These are phyloP conservation scores for Lordiphosa collinella DNA, from an alignment of 1,140 invertebrate genomes.

Conservation along the genomic window DNA sequence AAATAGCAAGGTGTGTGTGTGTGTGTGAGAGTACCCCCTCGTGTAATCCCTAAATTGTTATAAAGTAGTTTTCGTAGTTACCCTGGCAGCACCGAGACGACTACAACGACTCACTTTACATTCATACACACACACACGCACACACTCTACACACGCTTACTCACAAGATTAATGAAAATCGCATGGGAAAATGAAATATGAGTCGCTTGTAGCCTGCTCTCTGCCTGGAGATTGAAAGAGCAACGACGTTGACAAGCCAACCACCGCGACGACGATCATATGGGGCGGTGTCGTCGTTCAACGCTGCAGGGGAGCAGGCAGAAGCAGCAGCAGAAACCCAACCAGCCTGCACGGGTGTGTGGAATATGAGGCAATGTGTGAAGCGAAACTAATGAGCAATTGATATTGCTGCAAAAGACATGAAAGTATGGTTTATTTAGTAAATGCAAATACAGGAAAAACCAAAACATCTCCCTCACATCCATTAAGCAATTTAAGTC, in stretches of 20 bases:
- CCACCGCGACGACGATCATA: conserved; percentile 36
- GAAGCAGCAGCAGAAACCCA: not conserved
- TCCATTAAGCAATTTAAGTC: too few species aligned
- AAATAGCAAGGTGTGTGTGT: conserved; percentile 39
- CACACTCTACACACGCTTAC: conserved; percentile 8
- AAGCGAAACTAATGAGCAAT: conserved; percentile 45
- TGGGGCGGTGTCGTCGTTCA: conserved; percentile 13
- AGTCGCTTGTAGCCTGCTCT: conserved; percentile 31
- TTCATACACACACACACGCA: conserved; percentile 5
- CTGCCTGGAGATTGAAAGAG: conserved; percentile 11
- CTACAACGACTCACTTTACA: conserved; percentile 28
- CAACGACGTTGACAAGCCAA: conserved; percentile 19
- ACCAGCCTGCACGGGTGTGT: not conserved
- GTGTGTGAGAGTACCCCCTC: conserved; percentile 8
- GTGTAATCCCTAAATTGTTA: conserved; percentile 45
- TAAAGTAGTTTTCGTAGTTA: conserved; percentile 47
- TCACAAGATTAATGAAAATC: conserved; percentile 63
- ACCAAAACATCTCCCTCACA: too few species aligned
- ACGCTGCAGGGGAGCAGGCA: conserved; percentile 7
- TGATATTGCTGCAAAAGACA: conserved; percentile 30
- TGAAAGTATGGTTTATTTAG: not conserved
- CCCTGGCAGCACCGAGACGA: conserved; percentile 1
- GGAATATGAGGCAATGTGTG: conserved; percentile 28
- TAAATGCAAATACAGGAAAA: not conserved
- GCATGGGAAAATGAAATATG: conserved; percentile 69